phyloP scores from a whole-genome alignment of 2,888 invertebrate genomes.

The Eilema griseolum region DNA sequence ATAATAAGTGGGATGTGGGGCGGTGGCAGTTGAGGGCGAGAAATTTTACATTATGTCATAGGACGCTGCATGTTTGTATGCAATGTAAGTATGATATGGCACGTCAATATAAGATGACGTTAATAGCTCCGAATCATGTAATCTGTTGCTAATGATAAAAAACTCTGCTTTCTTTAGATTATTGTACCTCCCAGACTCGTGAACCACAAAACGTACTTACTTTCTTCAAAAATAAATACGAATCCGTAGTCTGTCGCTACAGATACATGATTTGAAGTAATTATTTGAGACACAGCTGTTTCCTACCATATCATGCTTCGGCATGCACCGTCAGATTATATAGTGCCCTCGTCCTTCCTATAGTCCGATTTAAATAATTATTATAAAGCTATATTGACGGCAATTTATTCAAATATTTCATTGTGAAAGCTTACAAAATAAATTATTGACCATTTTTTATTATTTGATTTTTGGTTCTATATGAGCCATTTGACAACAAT shows the following conservation, averaged over 20 bases:
- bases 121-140: background rate
- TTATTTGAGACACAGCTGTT: background rate
- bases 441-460: background rate
- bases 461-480: slow-evolving; percentile 15
- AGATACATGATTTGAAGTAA: background rate
- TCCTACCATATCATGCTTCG: background rate
- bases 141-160: background rate
- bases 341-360: background rate
- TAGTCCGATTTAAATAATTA: slow-evolving; percentile 7
- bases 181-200: background rate
- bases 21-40: background rate
- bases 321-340: background rate
- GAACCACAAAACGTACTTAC: background rate
- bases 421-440: background rate
- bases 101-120: background rate
- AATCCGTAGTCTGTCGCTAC: no score
- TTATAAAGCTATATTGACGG: background rate
- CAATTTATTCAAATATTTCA: background rate
- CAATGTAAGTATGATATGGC: background rate
- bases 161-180: background rate
- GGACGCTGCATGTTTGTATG: background rate
- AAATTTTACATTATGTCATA: background rate
- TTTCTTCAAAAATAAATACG: no score
- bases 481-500: slow-evolving; percentile 39
- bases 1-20: background rate